Evolutionary conservation across 1,140 invertebrate species (phyloP).

Genomic region (Magallana angulata): DNA sequence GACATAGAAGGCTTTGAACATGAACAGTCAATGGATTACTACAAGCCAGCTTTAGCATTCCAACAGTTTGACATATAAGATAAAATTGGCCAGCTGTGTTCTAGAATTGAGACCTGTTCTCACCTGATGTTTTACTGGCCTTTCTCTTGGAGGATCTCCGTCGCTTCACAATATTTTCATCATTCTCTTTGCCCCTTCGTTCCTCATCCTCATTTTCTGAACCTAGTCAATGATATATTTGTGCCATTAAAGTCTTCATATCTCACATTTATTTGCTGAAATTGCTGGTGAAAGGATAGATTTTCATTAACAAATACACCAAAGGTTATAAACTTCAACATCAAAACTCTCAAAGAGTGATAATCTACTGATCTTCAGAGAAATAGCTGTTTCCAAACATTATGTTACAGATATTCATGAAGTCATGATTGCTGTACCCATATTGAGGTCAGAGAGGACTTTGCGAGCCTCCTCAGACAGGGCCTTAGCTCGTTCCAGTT

Average conservation of each 20-base stretch:
- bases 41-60: background rate
- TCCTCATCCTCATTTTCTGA: conserved; percentile 55
- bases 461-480: conserved; percentile 71
- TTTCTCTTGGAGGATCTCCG: conserved; percentile 72
- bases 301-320: too few species aligned
- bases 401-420: background rate
- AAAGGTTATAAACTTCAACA: too few species aligned
- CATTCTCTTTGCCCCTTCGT: conserved; percentile 42
- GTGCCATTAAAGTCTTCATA: background rate
- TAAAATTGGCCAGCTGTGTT: background rate
- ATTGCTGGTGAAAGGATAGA: background rate
- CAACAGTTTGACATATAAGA: background rate
- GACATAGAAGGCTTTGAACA: background rate
- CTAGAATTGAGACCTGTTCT: background rate
- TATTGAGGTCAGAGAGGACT: conserved; percentile 72
- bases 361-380: too few species aligned
- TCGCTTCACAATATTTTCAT: conserved; percentile 41
- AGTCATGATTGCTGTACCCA: conserved; percentile 50
- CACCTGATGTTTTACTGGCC: conserved; percentile 71
- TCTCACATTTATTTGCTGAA: background rate
- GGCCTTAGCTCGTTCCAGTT: conserved; percentile 60
- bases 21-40: background rate
- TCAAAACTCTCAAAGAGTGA: background rate
- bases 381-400: background rate
- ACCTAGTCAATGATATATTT: conserved; percentile 42